A percentile compares a stretch with the other conserved stretches of the same genome.
These are phyloP conservation scores for Agelas oroides DNA, from an alignment of 37 sponge, comb jelly and placozoan genomes.

Conservation along the genomic window DNA sequence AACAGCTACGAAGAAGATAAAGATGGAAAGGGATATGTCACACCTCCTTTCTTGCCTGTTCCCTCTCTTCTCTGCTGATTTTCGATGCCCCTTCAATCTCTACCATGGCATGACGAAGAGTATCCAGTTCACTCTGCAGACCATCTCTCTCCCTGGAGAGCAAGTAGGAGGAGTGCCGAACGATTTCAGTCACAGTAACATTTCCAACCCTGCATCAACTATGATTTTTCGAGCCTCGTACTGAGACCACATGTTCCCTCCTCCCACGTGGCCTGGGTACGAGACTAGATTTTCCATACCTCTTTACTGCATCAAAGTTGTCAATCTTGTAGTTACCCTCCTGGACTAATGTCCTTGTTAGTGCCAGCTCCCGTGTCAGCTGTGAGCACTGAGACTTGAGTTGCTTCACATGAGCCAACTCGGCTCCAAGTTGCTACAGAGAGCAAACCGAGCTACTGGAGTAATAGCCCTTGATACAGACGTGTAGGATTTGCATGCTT, in stretches of 20 bases:
- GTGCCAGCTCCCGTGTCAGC: conserved; percentile 29
- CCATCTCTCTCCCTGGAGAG: conserved; percentile 60
- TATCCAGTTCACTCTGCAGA: conserved; percentile 40
- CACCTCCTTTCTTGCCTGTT: conserved; percentile 27
- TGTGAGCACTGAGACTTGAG: conserved; percentile 35
- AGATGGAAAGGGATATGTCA: background rate
- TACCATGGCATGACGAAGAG: background rate
- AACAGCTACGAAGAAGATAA: no score
- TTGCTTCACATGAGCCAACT: background rate
- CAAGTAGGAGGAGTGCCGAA: background rate
- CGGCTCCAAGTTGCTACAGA: no score
- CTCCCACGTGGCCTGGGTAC: no score
- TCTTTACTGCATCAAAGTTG: conserved; percentile 63
- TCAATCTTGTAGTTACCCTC: conserved; percentile 68
- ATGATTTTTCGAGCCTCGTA: no score
- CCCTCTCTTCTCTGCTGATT: conserved; percentile 7
- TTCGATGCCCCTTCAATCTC: conserved; percentile 16
- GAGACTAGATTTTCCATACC: conserved; percentile 1
- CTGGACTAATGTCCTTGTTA: conserved; percentile 25
- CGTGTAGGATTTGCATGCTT: no score
- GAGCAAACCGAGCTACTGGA: no score
- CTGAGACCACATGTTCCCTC: no score
- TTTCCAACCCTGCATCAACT: no score
- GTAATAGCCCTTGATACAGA: background rate
- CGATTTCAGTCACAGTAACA: no score